These are phyloP conservation scores for Tachyglossus aculeatus DNA, from an alignment of 2,797 vertebrate species.

Conservation along the genomic window DNA sequence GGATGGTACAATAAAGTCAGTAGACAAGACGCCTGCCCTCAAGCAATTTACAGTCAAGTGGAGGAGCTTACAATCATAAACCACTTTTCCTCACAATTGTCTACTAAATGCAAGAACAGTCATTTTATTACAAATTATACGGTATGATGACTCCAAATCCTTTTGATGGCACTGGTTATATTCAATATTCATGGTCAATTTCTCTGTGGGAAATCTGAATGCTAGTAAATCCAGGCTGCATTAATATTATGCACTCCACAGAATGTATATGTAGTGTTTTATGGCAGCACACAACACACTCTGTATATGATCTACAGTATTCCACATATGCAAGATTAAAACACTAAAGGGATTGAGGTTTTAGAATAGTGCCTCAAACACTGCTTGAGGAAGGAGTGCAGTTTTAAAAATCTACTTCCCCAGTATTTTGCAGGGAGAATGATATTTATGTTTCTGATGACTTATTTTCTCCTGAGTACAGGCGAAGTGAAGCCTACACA, in stretches of 20 bases:
- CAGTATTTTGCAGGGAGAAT: background rate
- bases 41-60: too few species aligned
- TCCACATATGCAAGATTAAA: background rate
- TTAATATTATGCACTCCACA: conserved; percentile 14
- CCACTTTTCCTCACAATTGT: conserved; percentile 35
- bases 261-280: conserved; percentile 25
- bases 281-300: background rate
- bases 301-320: background rate
- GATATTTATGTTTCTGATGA: background rate
- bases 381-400: background rate
- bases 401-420: background rate
- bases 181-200: conserved; percentile 57
- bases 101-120: conserved; percentile 49
- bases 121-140: conserved; percentile 46
- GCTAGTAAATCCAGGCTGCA: conserved; percentile 55
- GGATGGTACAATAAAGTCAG: conserved; percentile 5
- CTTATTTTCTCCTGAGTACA: background rate
- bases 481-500: background rate
- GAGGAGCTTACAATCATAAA: conserved; percentile 41
- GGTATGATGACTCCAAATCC: conserved; percentile 46
- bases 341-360: background rate
- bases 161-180: conserved; percentile 17
- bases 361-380: background rate
- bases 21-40: too few species aligned
- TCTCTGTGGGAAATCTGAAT: conserved; percentile 40